Evolutionary conservation across 2,888 invertebrate species (phyloP).

Genomic region (Globia sparganii): DNA sequence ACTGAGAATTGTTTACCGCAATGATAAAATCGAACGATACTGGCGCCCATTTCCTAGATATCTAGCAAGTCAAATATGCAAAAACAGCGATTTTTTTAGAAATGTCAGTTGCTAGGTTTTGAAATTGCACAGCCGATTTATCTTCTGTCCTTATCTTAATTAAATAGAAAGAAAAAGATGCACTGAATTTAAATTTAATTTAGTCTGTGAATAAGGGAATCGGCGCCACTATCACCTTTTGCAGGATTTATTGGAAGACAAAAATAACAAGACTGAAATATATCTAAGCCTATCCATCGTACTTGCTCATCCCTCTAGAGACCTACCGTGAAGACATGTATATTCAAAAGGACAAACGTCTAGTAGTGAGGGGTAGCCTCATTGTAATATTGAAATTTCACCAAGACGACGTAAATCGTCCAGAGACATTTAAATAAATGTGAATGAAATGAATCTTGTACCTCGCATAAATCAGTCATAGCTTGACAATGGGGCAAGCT

Average conservation of each 20-base stretch:
- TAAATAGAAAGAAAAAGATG: too few relatives aligned
- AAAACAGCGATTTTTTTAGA: too few relatives aligned
- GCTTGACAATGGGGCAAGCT: slow-evolving; percentile 67
- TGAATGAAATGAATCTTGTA: slow-evolving; percentile 68
- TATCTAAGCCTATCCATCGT: not conserved
- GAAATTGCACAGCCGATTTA: too few relatives aligned
- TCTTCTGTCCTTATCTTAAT: too few relatives aligned
- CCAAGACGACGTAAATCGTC: slow-evolving; percentile 63
- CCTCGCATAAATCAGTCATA: slow-evolving; percentile 67
- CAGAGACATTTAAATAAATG: slow-evolving; percentile 68
- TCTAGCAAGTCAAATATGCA: too few relatives aligned
- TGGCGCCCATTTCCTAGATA: too few relatives aligned
- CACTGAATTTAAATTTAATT: too few relatives aligned
- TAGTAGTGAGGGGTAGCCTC: slow-evolving; percentile 58
- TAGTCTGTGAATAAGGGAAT: too few relatives aligned
- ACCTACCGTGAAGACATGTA: slow-evolving; percentile 55
- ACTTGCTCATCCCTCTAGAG: slow-evolving; percentile 22
- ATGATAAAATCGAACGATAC: not conserved
- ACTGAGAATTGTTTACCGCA: not conserved
- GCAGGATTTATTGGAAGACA: too few relatives aligned
- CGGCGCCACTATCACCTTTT: too few relatives aligned
- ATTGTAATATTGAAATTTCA: slow-evolving; percentile 69
- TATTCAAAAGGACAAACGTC: slow-evolving; percentile 60
- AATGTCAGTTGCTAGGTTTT: too few relatives aligned
- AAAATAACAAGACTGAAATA: too few relatives aligned